A percentile compares a stretch with the other conserved stretches of the same genome.
Conservation (phyloP, 2,113 vertebrate species). For the human (Homo sapiens) region GRCh38 chr3:124895501-124896000, state of each 20-base stretch:
- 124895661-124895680: neutral
- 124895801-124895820: neutral
- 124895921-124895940: neutral
- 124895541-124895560: neutral
- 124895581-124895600: neutral
- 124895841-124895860: neutral
- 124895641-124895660: neutral
- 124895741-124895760: neutral
- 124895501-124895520: neutral
- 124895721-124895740: neutral
- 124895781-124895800: neutral
- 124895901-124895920: neutral
- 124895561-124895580: neutral
- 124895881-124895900: neutral
- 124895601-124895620: neutral
- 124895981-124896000: neutral
- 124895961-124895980: slow-evolving; percentile 1
- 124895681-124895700: neutral
- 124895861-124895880: neutral
- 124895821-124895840: neutral
- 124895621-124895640: neutral
- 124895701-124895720: neutral
- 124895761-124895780: neutral
- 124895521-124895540: neutral
- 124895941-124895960: neutral